Percentiles rank a stretch among this genome's conserved stretches.
Conservation (phyloP, 2,113 vertebrate genomes). For the Solea senegalensis region DNA sequence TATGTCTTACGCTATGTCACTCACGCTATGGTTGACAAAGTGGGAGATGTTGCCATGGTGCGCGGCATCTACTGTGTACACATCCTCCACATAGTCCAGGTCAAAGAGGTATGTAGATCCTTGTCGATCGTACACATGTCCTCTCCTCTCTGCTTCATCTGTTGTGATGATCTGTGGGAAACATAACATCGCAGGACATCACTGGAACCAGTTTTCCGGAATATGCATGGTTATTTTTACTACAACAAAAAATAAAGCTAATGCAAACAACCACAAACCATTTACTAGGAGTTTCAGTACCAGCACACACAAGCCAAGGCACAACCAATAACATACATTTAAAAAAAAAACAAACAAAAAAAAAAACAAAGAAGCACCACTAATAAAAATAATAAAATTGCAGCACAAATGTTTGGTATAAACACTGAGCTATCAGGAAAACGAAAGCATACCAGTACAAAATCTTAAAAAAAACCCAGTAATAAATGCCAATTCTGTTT, state of each 20-base stretch:
- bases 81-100: constrained; percentile 93
- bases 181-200: neutral
- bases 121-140: constrained; percentile 89
- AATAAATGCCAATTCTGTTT: no score
- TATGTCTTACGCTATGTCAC: constrained; percentile 43
- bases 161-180: constrained; percentile 89
- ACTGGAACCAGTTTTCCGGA: neutral
- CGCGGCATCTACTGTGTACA: constrained; percentile 93
- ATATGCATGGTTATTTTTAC: neutral
- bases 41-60: constrained; percentile 93
- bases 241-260: neutral
- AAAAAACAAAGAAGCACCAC: no score
- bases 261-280: neutral
- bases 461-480: no score
- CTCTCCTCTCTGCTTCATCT: constrained; percentile 90
- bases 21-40: constrained; percentile 96
- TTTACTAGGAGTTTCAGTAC: neutral
- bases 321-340: neutral
- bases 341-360: no score
- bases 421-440: no score
- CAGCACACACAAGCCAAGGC: neutral
- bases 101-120: constrained; percentile 94
- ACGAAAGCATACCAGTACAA: no score
- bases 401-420: no score
- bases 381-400: no score